Evolutionary conservation across 2,888 invertebrate species (phyloP), one percentile per base, ranked within the genome.

Genomic region (Proisotoma minuta): DNA sequence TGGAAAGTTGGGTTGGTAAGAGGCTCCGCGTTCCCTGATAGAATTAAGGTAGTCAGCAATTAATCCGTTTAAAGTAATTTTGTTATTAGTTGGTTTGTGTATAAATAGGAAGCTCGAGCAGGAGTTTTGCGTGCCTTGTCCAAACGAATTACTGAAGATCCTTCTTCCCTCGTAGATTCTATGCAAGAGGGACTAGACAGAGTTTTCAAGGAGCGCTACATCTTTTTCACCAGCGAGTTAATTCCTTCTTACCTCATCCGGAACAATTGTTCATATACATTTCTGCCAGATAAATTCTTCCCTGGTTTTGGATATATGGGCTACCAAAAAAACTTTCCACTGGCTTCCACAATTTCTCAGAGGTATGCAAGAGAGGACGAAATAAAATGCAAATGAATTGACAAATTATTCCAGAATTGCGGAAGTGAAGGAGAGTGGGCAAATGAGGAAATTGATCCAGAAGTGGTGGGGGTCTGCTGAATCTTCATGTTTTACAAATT

Each of bases 251-350:
- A 65, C 48, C n/a, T 71, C 27, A 58, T 73, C 29, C 70, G 68
- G 59, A 68, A 63, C 15, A 73, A 73, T 54, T 71, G 71, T 43
- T 66, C 65, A 15, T 69, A 53, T 48, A 34, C 63, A 5, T 65
- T 64, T 69, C 60, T 73, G 49, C 71, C 73, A 18, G 71, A 65
- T 10, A 66, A 65, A 24, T 73, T 68, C 61, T 73, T 71, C 49
- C 60, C 73, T 1, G 73, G 73, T 20, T 73, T 70, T 64, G 73
- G 73, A 2, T 70, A 69, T 49, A 71, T 73, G 70, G 73, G 73
- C 4, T 71, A 71, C 48, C 70, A 70, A 58, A 69, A 70, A 43
- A 47, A 68, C 29, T 57, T 71, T 10, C 71, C 73, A n/a, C 69
- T 64, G 52, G 63, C 69, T 43, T 39, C 64, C 29, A 53, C 64